Percentiles rank a stretch among this genome's conserved stretches.
Conservation (phyloP, 2,888 invertebrate species). For the Busseola fusca region DNA sequence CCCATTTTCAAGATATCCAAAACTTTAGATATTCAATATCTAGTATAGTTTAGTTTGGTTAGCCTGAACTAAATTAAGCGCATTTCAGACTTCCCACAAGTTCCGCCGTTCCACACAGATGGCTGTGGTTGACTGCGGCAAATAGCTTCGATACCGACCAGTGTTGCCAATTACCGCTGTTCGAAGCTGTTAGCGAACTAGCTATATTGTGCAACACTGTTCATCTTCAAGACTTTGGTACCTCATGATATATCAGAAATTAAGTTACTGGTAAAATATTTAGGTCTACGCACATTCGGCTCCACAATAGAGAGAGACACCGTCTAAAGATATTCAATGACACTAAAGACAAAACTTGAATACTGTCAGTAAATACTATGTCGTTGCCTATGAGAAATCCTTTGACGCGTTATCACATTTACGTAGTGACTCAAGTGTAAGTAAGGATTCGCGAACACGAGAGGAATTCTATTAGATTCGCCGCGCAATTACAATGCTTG, state of each 20-base stretch:
- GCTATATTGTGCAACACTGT: constrained; percentile 22
- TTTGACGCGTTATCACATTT: background rate
- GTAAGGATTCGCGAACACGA: constrained; percentile 8
- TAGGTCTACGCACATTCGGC: background rate
- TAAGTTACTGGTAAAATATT: constrained; percentile 8
- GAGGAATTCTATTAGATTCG: constrained; percentile 28
- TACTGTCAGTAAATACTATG: background rate
- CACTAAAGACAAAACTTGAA: background rate
- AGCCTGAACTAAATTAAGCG: constrained; percentile 1
- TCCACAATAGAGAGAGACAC: background rate
- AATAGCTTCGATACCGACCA: constrained; percentile 27
- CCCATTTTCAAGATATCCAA: background rate
- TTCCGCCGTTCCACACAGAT: constrained; percentile 38
- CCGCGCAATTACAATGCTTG: constrained; percentile 24
- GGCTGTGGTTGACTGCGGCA: constrained; percentile 23
- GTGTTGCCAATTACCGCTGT: constrained; percentile 29
- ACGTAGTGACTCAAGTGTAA: constrained; percentile 4
- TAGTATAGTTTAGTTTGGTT: background rate
- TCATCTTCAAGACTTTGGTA: background rate
- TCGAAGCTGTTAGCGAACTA: constrained; percentile 14
- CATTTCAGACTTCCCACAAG: constrained; percentile 29
- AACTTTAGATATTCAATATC: background rate
- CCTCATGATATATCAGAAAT: background rate
- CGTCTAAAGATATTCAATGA: background rate
- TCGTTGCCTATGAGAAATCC: background rate